Base-by-base conservation (phyloP, 1,140 invertebrate genomes). In the Heliothis virescens region DNA sequence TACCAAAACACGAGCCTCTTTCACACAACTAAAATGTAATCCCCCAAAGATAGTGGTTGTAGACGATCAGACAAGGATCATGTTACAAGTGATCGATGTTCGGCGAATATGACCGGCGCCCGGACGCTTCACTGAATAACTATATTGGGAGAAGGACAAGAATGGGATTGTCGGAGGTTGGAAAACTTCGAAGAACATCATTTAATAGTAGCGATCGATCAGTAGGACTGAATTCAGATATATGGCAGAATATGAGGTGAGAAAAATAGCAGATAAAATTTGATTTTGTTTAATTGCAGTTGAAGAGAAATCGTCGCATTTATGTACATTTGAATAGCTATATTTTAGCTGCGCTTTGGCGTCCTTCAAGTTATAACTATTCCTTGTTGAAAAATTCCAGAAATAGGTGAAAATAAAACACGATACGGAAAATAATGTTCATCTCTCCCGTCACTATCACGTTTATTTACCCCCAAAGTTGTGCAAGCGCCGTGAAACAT, bases 401-500 rank as follows among this genome's bases (percentile, higher is more conserved):
- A 60, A 21, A 5, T 57, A 13, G 7, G n/a, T n/a, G 7, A 57
- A 47, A 12, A 60, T 15, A 55, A 57, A 73, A 59, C 1, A 59
- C 15, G 57, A 0, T 18, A 21, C 21, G 7, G 4, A 53, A 41
- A 29, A 53, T 5, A 26, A 29, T 29, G 15, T 71, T 21, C 53
- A 21, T 47, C 5, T 26, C 16, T 15, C n/a, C 16, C 10, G 52
- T 52, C 84, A 87, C 82, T 85, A 85, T 79, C 83, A 86, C 81
- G 71, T 13, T 26, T 52, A 16, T 52, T 12, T 53, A 77, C 69
- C 88, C 86, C 83, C 74, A 79, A 86, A 87, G 88, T 16, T 7
- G 67, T 86, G 87, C 89, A 91, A 88, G 86, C 81, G 59, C 85
- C 90, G 85, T 90, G 85, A 89, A 87, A 91, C 87, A 91, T 89